Base-by-base conservation (phyloP, 2,888 invertebrate species). In the Pandemis corylana region DNA sequence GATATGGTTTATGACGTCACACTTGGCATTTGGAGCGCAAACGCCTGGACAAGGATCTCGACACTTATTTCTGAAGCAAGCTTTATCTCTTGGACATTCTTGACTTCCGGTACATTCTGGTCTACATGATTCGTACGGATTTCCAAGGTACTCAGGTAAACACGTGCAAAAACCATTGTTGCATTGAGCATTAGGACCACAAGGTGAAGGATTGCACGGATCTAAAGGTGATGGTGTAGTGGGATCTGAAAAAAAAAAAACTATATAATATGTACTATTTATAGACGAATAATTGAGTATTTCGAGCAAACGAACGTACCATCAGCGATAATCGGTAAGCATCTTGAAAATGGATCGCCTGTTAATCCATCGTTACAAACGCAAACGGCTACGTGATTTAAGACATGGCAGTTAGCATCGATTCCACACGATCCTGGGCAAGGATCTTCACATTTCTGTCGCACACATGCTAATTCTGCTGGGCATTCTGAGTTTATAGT, bases 351-450 rank as follows among this genome's bases (percentile, higher is more conserved):
- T 51, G 98, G 97, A 95, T 98, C 97, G n/a, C 97, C 97, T 0
- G 96, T 96, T 82, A 95, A 96, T 46, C 96, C 96, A 77, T 96
- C 96, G 78, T 96, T 95, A 83, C 97, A 97, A 1, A 96, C 96
- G 86, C 97, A 97, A 61, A 97, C 96, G n/a, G 97, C 97, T 53
- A 97, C 95, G 86, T 98, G 97, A 85, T 97, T 97, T 42, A 97
- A 88, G 7, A 97, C 97, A 78, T 96, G 96, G 80, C 98, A 98
- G 80, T 96, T 95, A 6, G 97, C 97, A 84, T 97, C 97, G 15
- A 96, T 94, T 15, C 97, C 97, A 82, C 98, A 98, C 0, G 97
- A 97, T 10, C 97, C 97, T 13, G 96, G 96, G 79, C 98, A 98
- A 42, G 98, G 98, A 90, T 98, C 97, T 85, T 96, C 95, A 87